Conservation (phyloP, 2,113 vertebrate species). For the Cathartes aura region DNA sequence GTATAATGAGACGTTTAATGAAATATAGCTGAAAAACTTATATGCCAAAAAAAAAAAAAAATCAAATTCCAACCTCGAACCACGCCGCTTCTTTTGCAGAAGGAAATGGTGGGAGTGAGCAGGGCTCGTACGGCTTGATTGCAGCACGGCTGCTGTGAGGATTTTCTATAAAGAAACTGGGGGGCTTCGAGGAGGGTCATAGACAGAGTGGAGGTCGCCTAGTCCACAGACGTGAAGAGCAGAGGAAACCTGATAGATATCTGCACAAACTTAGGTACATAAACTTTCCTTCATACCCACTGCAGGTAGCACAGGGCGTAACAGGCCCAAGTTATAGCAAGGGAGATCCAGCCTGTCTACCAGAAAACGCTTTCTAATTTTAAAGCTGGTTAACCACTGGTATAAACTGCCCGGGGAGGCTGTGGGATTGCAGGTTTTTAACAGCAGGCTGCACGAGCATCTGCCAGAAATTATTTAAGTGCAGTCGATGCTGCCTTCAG, state of each 20-base stretch:
- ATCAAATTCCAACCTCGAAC: not conserved
- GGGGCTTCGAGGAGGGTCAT: not conserved
- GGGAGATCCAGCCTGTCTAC: not conserved
- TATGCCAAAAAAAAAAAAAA: fast-evolving
- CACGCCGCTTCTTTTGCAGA: not conserved
- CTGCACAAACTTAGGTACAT: not conserved
- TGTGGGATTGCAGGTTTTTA: not conserved
- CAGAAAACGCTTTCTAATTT: not conserved
- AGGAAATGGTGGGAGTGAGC: not conserved
- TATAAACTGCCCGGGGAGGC: not conserved
- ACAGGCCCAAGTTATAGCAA: not conserved
- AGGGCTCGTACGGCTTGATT: not conserved
- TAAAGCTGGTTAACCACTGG: not conserved
- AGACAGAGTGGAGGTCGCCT: not conserved
- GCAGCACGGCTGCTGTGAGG: not conserved
- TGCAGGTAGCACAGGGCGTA: not conserved
- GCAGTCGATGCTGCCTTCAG: fast-evolving
- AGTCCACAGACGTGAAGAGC: not conserved
- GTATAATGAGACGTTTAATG: not conserved
- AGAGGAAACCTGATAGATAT: not conserved
- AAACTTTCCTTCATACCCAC: not conserved
- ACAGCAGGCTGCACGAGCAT: not conserved
- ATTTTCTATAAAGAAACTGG: not conserved
- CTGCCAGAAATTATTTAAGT: not conserved
- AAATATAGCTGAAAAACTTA: not conserved